Base-by-base conservation (phyloP, 2,797 vertebrate genomes). In the Alcedo atthis region DNA sequence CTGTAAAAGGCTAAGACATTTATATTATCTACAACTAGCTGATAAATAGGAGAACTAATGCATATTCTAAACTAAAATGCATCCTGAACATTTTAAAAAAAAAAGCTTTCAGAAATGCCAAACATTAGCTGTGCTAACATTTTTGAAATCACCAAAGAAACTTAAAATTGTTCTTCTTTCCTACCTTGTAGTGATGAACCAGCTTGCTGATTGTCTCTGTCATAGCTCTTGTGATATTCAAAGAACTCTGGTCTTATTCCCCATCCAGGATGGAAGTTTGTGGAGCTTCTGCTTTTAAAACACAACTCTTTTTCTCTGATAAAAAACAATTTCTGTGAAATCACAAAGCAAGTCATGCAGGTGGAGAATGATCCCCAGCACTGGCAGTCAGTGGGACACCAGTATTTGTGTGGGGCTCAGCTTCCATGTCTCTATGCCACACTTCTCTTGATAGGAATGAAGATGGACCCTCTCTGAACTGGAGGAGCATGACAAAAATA, bases 351-450 rank as follows among this genome's bases (percentile, higher is more conserved):
- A 45, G 7, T 6, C 13, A 53, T 16, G 18, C 7, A 63, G 17
- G 5, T 5, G 13, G 22, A 58, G 20, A 59, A 24, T 0, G 0
- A 14, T 16, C 15, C 4, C 9, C 8, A 7, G 10, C 30, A 8
- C 37, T 4, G 2, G 5, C 17, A 32, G 42, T 21, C 20, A 45
- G 46, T 0, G 1, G 22, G 55, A 82, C 33, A 37, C 20, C 22
- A 7, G 18, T 12, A 9, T 32, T n/a, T 5, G 2, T 43, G n/a
- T 51, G 63, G n/a, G 10, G 9, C 10, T 63, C 37, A 48, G 18
- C 32, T 68, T 67, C n/a, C 17, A 14, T 21, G 43, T 73, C 16
- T 22, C n/a, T 46, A 42, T 73, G 49, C 48, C 28, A 11, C 2
- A 2, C 18, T 64, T 63, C 61, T 62, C 45, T 22, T 33, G n/a